A percentile compares a stretch with the other conserved stretches of the same genome.
phyloP scores from a whole-genome alignment of 1,140 invertebrate genomes.

The Calliphora vicina region DNA sequence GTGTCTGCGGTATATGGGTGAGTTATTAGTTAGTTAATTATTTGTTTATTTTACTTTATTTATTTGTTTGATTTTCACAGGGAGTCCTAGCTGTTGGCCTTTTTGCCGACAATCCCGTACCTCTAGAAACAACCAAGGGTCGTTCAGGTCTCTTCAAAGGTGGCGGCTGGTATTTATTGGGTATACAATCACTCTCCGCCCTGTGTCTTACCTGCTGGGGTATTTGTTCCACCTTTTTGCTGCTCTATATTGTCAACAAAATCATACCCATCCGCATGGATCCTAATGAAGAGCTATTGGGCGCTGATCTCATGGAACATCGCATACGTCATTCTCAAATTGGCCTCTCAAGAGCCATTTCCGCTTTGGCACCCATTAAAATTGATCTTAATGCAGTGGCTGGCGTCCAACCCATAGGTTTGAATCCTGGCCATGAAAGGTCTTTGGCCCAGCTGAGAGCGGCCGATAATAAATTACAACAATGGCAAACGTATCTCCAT shows the following conservation, averaged over 20 bases:
- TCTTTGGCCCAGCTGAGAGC: constrained; percentile 64
- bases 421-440: constrained; percentile 67
- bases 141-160: constrained; percentile 83
- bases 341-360: constrained; percentile 69
- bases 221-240: constrained; percentile 70
- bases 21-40: not conserved
- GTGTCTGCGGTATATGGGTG: constrained; percentile 75
- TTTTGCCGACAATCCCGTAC: constrained; percentile 86
- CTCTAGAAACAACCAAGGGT: constrained; percentile 80
- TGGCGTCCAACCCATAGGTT: constrained; percentile 65
- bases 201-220: constrained; percentile 79
- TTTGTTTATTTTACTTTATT: not conserved
- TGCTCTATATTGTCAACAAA: constrained; percentile 81
- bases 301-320: constrained; percentile 89
- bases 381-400: constrained; percentile 64
- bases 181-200: constrained; percentile 78
- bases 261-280: constrained; percentile 85
- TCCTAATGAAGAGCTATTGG: constrained; percentile 82
- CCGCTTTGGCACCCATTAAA: constrained; percentile 67
- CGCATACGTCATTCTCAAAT: constrained; percentile 69
- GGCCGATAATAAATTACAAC: constrained; percentile 55
- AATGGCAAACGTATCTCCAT: constrained; percentile 57
- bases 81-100: constrained; percentile 86
- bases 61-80: constrained; percentile 5
- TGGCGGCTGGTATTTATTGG: constrained; percentile 86